Evolutionary conservation across 2,113 vertebrate genomes (phyloP).

Genomic region (Pedetes capensis): DNA sequence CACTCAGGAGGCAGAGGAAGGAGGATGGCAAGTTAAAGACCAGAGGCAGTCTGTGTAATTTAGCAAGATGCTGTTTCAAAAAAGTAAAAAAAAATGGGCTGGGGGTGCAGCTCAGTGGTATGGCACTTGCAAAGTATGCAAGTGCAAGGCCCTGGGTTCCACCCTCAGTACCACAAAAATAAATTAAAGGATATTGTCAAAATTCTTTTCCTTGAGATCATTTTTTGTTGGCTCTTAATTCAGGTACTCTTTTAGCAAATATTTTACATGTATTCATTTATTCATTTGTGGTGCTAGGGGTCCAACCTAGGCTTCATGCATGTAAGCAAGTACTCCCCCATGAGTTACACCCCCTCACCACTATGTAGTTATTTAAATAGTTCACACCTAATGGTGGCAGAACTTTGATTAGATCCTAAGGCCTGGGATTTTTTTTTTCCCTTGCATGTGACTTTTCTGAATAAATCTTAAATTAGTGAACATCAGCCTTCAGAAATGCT

Average conservation of each 20-base stretch:
- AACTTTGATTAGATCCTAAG: neutral
- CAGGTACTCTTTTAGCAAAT: neutral
- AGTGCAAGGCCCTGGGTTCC: too few relatives aligned
- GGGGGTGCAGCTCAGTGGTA: too few relatives aligned
- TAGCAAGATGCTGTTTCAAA: too few relatives aligned
- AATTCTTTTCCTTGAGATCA: constrained; percentile 26
- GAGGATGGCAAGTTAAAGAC: too few relatives aligned
- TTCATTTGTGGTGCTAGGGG: neutral
- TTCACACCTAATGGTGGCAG: neutral
- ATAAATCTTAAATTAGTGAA: constrained; percentile 5
- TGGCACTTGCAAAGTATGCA: too few relatives aligned
- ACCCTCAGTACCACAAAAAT: too few relatives aligned
- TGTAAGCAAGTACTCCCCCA: neutral
- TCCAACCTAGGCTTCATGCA: neutral
- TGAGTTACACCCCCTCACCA: too few relatives aligned
- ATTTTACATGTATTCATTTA: neutral
- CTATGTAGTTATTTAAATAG: neutral
- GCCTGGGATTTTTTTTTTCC: neutral
- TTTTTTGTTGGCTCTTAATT: neutral
- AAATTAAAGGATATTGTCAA: neutral
- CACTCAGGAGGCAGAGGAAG: too few relatives aligned
- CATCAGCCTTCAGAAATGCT: neutral
- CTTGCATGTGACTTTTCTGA: neutral
- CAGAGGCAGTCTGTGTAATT: too few relatives aligned
- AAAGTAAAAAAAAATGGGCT: too few relatives aligned